A percentile compares a stretch with the other conserved stretches of the same genome.
Evolutionary conservation across 2,888 invertebrate genomes (phyloP).

Genomic region (Ochlodes sylvanus): DNA sequence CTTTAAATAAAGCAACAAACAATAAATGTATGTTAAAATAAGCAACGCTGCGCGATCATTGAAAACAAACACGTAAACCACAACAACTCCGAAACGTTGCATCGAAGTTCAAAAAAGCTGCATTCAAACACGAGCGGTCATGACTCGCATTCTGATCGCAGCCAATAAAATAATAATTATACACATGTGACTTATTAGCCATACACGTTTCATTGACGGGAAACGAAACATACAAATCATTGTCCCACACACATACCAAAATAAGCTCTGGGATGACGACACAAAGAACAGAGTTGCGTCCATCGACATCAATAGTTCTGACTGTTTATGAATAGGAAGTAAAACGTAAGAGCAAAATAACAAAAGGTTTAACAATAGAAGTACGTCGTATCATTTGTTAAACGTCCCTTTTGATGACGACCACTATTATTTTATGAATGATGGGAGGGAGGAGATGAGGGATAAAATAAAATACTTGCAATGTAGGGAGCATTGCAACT

Average conservation of each 20-base stretch:
- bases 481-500: slow-evolving; percentile 26
- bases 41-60: slow-evolving; percentile 6
- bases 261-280: neutral
- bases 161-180: slow-evolving; percentile 83
- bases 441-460: slow-evolving; percentile 66
- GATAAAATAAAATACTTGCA: slow-evolving; percentile 58
- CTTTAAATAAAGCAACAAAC: too few species aligned
- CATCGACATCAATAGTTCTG: slow-evolving; percentile 45
- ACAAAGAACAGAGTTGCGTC: slow-evolving; percentile 16
- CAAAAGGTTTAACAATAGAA: slow-evolving; percentile 81
- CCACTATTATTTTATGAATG: slow-evolving; percentile 83
- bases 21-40: slow-evolving; percentile 1
- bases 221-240: slow-evolving; percentile 36
- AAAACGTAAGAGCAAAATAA: slow-evolving; percentile 71
- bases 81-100: slow-evolving; percentile 28
- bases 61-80: slow-evolving; percentile 32
- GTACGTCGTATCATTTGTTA: slow-evolving; percentile 83
- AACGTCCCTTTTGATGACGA: slow-evolving; percentile 82
- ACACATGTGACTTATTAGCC: slow-evolving; percentile 83
- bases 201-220: slow-evolving; percentile 63
- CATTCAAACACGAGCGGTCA: slow-evolving; percentile 69
- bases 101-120: slow-evolving; percentile 48
- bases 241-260: neutral
- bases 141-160: slow-evolving; percentile 75
- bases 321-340: slow-evolving; percentile 52